Evolutionary conservation across 1,140 invertebrate genomes (phyloP).

Genomic region (Bacillus rossius): DNA sequence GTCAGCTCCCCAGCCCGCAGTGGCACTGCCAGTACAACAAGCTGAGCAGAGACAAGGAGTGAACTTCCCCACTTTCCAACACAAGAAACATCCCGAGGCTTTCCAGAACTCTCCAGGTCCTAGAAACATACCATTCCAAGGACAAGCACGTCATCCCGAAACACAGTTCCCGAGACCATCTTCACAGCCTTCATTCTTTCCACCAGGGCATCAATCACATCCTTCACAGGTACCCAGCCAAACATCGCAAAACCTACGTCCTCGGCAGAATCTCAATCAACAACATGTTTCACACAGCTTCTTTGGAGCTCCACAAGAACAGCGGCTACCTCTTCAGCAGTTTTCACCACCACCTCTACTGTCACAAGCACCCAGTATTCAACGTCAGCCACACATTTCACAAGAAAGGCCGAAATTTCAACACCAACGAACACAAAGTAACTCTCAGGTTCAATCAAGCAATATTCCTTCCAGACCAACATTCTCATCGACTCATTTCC

Average conservation of each 20-base stretch:
- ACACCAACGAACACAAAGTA: slow-evolving; percentile 1
- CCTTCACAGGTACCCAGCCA: neutral
- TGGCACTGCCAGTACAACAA: slow-evolving; percentile 45
- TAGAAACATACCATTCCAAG: too few species aligned
- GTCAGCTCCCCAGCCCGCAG: slow-evolving; percentile 51
- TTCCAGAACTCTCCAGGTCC: slow-evolving; percentile 24
- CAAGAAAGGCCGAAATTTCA: neutral
- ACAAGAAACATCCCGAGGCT: slow-evolving; percentile 33
- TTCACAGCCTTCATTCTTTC: slow-evolving; percentile 11
- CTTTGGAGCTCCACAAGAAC: slow-evolving; percentile 7
- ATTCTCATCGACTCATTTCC: neutral
- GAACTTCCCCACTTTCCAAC: neutral
- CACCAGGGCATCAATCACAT: neutral
- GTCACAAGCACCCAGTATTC: neutral
- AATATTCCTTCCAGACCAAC: too few species aligned
- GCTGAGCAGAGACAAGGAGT: neutral
- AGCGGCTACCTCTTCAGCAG: neutral
- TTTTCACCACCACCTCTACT: neutral
- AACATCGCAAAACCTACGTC: neutral
- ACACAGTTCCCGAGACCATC: slow-evolving; percentile 17
- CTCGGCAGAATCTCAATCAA: neutral
- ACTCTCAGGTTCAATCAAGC: neutral
- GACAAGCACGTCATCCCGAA: neutral
- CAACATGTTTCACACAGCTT: neutral
- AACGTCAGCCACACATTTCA: neutral